Evolutionary conservation across 1,140 invertebrate genomes (phyloP), one percentile per base, ranked within the genome.

Genomic region (Dolichoris vasculosae): DNA sequence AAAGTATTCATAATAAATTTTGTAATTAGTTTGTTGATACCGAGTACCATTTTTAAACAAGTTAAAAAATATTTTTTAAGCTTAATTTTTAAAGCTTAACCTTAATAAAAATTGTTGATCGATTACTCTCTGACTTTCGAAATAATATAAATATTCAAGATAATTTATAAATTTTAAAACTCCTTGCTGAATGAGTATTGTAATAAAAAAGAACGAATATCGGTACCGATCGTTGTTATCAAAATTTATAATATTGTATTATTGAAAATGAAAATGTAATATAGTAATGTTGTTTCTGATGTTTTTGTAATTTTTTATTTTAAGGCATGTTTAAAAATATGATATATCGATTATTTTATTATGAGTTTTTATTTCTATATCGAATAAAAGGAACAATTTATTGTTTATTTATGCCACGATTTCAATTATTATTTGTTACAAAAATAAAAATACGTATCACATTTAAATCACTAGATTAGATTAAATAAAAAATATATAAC

Each of bases 251-350:
- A 48, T 9, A 13, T 20, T 63, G n/a, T 43, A 43, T 35, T 73
- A 73, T 43, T 15, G 43, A 20, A 40, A 40, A 71, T 40, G 43
- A 7, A 17, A 55, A 55, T 48, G 32, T 69, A 69, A 23, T 43
- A 64, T 43, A 80, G 38, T 64, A 78, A 38, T 77, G 46, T 63
- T 75, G 55, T 83, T 83, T 67, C 32, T 48, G 38, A 63, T 59
- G 30, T 79, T 63, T 79, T 40, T 73, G 71, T 75, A 75, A 26
- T 75, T 40, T 63, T 59, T 38, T 38, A 38, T 69, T 23, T 6
- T 38, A 69, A 69, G 20, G 11, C 32, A 38, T 38, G 35, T 69
- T 69, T 69, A 38, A 69, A 69, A 69, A 38, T 30, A 35, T 35
- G 7, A 30, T 4, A 69, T 69, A 17, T 4, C 8, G 17, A 69